Evolutionary conservation across 2,888 invertebrate species (phyloP), one percentile per base, ranked within the genome.

Genomic region (Drosophila austrosaltans): DNA sequence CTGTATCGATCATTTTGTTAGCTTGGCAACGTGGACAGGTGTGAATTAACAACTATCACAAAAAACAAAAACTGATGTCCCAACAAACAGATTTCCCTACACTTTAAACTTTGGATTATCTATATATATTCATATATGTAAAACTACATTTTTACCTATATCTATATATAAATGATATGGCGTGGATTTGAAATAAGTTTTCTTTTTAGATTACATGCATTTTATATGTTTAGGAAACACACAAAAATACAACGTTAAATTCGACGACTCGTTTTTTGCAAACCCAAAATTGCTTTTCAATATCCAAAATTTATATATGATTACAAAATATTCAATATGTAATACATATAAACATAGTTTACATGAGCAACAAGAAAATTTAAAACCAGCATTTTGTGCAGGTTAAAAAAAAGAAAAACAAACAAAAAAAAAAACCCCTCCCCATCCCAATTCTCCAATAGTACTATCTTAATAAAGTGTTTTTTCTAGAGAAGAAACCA

Each of bases 401-500:
- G 42, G 56, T 67, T 63, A 54, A 63, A 62, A 42, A 28, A 16
- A 59, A 20, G 5, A 12, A 58, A 16, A 60, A 16, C 16, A 16
- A 16, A 16, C 16, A 48, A 53, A 40, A 60, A 36, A 59, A 57
- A 65, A 66, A 65, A 39, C 40, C 70, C 69, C 54, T 53, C 56
- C 63, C 63, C 48, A 48, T 25, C 62, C 58, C 60, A 10, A 36
- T 10, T 36, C 36, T 36, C 75, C 66, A 77, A 67, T 72, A 48
- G 48, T 48, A 48, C 48, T 25, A 48, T 74, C 57, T 39, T 57
- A 79, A 81, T 81, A 83, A 86, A 83, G 81, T 79, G 82, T 74
- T 86, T 86, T 86, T 82, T 82, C 83, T 83, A 76, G 74, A 78
- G 86, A 82, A 82, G 59, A 83, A 73, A 42, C 82, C 77, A 79